phyloP scores from a whole-genome alignment of 2,113 vertebrate genomes.

The Trinectes maculatus region DNA sequence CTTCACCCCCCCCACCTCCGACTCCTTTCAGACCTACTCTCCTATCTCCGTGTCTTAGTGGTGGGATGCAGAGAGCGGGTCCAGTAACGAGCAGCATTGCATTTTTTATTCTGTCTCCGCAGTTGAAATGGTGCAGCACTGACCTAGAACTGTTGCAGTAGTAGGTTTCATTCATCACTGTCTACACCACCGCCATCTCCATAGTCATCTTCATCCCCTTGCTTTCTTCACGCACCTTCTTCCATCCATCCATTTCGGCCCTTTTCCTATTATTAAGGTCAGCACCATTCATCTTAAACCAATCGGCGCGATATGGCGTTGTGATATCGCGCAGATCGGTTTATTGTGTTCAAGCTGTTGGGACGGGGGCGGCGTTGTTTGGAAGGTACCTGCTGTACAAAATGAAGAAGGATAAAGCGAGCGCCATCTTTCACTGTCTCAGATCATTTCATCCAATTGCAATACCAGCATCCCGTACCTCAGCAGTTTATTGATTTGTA shows the following conservation, averaged over 20 bases:
- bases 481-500: conserved; percentile 53
- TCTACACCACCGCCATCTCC: background rate
- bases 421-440: conserved; percentile 31
- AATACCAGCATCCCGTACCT: conserved; percentile 18
- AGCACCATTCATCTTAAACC: conserved; percentile 34
- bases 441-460: conserved; percentile 20
- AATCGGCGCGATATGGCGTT: background rate
- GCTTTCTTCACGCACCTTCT: conserved; percentile 8
- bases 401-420: conserved; percentile 19
- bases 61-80: conserved; percentile 3
- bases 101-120: background rate
- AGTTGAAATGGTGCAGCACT: conserved; percentile 22
- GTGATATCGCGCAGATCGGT: too few species aligned
- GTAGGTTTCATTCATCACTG: conserved; percentile 39
- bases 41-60: background rate
- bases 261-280: conserved; percentile 22
- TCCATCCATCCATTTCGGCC: conserved; percentile 8
- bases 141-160: conserved; percentile 41
- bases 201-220: too few species aligned
- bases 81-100: conserved; percentile 24
- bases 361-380: background rate
- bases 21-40: background rate
- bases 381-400: background rate
- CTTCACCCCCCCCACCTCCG: background rate
- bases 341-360: background rate